phyloP scores from a whole-genome alignment of 2,113 vertebrate genomes.

The Scytalopus superciliaris region DNA sequence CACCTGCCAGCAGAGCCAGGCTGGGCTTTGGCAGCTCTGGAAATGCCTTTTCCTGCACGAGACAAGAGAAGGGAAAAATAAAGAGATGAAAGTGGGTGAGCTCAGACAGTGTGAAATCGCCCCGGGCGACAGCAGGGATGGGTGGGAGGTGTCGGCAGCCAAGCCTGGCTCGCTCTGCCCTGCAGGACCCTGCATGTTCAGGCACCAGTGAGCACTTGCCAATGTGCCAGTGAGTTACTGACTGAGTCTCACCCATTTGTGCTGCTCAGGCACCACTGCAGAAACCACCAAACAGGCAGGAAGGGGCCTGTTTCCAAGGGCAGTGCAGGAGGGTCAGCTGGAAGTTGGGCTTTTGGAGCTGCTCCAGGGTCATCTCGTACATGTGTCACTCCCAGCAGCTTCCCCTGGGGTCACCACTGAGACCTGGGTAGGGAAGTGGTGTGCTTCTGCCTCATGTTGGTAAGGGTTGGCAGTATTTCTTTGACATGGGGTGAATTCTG shows the following conservation, averaged over 20 bases:
- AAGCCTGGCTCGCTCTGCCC: not conserved
- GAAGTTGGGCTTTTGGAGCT: not conserved
- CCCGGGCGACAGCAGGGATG: not conserved
- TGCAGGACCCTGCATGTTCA: not conserved
- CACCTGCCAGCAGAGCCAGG: not conserved
- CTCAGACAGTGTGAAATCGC: not conserved
- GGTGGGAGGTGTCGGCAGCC: not conserved
- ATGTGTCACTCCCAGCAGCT: not conserved
- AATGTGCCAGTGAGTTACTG: not conserved
- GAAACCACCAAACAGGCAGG: not conserved
- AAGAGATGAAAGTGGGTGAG: not conserved
- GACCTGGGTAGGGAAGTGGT: accelerated
- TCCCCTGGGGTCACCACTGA: not conserved
- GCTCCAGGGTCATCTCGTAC: accelerated
- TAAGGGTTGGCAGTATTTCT: not conserved
- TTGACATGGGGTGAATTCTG: not conserved
- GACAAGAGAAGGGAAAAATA: not conserved
- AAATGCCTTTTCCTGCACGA: not conserved
- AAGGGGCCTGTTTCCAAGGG: not conserved
- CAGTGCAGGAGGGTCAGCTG: not conserved
- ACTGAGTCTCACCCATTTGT: not conserved
- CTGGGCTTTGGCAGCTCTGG: not conserved
- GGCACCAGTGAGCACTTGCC: not conserved
- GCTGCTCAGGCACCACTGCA: not conserved
- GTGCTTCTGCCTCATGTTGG: not conserved